Evolutionary conservation across 2,888 invertebrate genomes (phyloP), one percentile per base, ranked within the genome.

Genomic region (Idaea straminata): DNA sequence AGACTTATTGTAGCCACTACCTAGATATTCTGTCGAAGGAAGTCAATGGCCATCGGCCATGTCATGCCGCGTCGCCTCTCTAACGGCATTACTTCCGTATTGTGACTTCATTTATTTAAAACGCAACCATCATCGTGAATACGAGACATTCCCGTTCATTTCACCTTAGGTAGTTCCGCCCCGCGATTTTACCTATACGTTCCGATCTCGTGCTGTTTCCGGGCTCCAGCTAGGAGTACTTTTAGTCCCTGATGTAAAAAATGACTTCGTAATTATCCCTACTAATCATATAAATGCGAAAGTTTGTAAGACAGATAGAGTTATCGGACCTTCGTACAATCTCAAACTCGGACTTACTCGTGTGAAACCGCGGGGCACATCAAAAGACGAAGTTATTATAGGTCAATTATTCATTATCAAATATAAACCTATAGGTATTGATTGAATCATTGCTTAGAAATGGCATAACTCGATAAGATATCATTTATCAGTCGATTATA

Each of bases 371-470:
- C n/a, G n/a, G n/a, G n/a, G n/a, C n/a, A n/a, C n/a, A 47, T 47
- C 13, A 13, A 47, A 47, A 13, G 13, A 6, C 47, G 47, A 10
- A 47, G 13, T 47, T 47, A 47, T 47, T 47, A 25, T 25, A 10
- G 47, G 47, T 47, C 47, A 47, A 47, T 47, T 47, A 47, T 47
- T 47, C 47, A 47, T 47, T 47, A 47, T 47, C 47, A 47, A 47
- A 7, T 6, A 3, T 47, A 13, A 47, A 13, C 13, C 13, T 47
- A 47, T 47, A 47, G 13, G 47, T 47, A 47, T 47, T 47, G 47
- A 47, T 47, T 47, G 47, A 47, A 47, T 47, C 47, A 47, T 47
- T 7, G 7, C 47, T 47, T 47, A 10, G 10, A 47, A 47, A 13
- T 47, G 47, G 47, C 47, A 47, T 47, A 47, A 10, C 47, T 7